Evolutionary conservation across 2,113 vertebrate species (phyloP).

Genomic region (Ursus arctos): DNA sequence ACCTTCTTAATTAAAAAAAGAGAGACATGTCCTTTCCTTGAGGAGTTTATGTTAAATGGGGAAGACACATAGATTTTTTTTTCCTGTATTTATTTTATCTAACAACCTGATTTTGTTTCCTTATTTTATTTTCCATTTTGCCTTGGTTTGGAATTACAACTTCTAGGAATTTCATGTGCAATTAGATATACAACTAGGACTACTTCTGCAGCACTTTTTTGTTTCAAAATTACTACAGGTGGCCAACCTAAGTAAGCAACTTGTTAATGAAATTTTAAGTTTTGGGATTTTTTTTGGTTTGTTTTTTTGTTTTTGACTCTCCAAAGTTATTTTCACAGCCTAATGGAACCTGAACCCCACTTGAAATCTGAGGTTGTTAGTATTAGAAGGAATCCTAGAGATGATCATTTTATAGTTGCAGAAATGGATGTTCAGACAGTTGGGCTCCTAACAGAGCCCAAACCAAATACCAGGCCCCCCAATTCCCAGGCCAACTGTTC

Average conservation of each 20-base stretch:
- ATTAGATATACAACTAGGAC: background rate
- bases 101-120: background rate
- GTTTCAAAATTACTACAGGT: conserved; percentile 54
- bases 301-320: background rate
- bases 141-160: conserved; percentile 4
- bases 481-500: background rate
- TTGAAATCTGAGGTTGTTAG: background rate
- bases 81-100: background rate
- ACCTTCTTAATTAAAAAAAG: background rate
- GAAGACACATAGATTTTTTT: background rate
- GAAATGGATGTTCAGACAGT: background rate
- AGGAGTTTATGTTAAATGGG: background rate
- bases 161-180: background rate
- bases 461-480: background rate
- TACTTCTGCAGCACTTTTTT: background rate
- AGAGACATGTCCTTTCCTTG: background rate
- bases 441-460: background rate
- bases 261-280: background rate
- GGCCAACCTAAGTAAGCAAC: conserved; percentile 7
- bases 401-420: background rate
- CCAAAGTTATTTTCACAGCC: background rate
- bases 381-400: background rate
- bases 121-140: conserved; percentile 21
- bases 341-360: background rate
- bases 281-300: conserved; percentile 13